Evolutionary conservation across 1,140 invertebrate species (phyloP).

Genomic region (Psix sp.): DNA sequence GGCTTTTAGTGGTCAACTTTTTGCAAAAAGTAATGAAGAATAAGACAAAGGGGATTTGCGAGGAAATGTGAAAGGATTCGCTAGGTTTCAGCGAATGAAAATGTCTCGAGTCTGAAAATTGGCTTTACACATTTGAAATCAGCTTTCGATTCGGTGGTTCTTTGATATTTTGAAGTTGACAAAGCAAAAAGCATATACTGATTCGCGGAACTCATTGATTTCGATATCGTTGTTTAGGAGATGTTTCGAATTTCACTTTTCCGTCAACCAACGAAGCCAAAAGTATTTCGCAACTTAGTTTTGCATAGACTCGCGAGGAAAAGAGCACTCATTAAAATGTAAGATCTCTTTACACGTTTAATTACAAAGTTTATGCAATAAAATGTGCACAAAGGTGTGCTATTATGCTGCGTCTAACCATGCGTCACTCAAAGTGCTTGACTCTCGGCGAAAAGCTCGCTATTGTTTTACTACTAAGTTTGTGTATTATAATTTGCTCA

Average conservation of each 20-base stretch:
- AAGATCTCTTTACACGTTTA: slow-evolving; percentile 34
- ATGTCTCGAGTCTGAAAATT: no score
- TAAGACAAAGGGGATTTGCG: slow-evolving; percentile 42
- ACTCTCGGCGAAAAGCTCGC: slow-evolving; percentile 36
- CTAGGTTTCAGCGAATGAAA: no score
- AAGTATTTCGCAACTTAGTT: no score
- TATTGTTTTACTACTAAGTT: slow-evolving; percentile 48
- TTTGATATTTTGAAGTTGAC: no score
- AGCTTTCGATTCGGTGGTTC: no score
- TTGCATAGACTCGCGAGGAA: no score
- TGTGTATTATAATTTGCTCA: slow-evolving; percentile 45
- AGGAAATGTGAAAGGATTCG: slow-evolving; percentile 12
- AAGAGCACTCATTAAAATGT: slow-evolving; percentile 50
- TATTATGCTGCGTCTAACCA: slow-evolving; percentile 40
- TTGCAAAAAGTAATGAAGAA: slow-evolving; percentile 41
- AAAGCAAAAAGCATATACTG: no score
- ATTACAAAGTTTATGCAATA: slow-evolving; percentile 54
- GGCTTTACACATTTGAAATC: no score
- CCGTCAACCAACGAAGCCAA: no score
- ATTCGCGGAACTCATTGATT: no score
- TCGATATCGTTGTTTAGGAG: no score
- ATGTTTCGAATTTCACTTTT: no score
- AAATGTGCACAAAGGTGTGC: slow-evolving; percentile 47
- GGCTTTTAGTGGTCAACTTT: slow-evolving; percentile 46
- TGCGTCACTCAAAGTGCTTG: slow-evolving; percentile 41